A percentile compares a stretch with the other conserved stretches of the same genome.
These are phyloP conservation scores for Tamandua tetradactyla DNA, from an alignment of 2,797 vertebrate species.

Conservation along the genomic window DNA sequence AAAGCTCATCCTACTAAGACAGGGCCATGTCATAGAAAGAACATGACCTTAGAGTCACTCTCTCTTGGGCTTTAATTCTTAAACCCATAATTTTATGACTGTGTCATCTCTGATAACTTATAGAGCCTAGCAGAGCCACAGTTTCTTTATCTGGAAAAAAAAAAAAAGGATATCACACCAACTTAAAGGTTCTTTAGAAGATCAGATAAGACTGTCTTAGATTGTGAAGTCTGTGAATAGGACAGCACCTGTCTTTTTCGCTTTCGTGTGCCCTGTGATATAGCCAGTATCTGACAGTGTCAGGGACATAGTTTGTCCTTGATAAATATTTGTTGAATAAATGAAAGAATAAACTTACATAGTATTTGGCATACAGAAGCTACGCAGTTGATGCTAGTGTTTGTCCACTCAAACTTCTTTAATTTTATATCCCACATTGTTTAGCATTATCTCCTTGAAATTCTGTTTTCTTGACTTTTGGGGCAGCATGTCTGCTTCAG, in stretches of 20 bases:
- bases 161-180: background rate
- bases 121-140: background rate
- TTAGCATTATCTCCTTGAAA: background rate
- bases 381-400: background rate
- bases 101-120: background rate
- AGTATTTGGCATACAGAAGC: background rate
- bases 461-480: background rate
- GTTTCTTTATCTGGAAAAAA: too few species aligned
- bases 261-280: background rate
- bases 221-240: background rate
- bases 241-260: background rate
- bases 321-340: background rate
- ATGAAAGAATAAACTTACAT: background rate
- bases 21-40: background rate
- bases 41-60: background rate
- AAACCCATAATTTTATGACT: background rate
- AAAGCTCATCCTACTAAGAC: background rate
- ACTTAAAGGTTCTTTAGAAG: background rate
- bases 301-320: background rate
- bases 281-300: background rate
- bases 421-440: background rate
- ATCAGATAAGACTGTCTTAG: background rate
- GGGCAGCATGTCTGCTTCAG: background rate
- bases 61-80: background rate
- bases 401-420: background rate